Evolutionary conservation across 1,140 invertebrate genomes (phyloP).

Genomic region (Ostrea edulis): DNA sequence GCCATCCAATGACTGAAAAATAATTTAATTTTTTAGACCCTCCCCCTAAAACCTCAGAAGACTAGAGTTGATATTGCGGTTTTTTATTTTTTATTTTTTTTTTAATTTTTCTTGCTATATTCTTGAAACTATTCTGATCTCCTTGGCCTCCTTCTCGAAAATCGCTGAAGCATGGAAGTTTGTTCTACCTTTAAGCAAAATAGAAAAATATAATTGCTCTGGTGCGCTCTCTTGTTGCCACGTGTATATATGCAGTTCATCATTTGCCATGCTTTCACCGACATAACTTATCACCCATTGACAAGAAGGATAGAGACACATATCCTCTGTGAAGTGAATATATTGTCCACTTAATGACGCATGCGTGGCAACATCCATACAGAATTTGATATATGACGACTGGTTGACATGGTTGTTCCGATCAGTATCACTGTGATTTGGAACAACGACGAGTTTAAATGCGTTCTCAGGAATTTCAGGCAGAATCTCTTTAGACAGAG

Average conservation of each 20-base stretch:
- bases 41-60: no score
- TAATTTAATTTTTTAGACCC: no score
- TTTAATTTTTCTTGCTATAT: neutral
- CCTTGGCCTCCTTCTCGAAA: conserved; percentile 6
- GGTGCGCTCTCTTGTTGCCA: conserved; percentile 37
- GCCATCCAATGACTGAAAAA: no score
- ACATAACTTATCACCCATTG: conserved; percentile 36
- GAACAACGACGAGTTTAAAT: neutral
- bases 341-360: conserved; percentile 37
- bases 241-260: conserved; percentile 38
- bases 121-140: neutral
- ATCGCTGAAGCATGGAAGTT: conserved; percentile 38
- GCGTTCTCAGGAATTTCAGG: conserved; percentile 32
- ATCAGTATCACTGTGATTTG: conserved; percentile 42
- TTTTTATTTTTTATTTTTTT: neutral
- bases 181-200: neutral
- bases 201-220: conserved; percentile 36
- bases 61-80: neutral
- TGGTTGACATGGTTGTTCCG: conserved; percentile 51
- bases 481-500: neutral
- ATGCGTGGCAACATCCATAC: conserved; percentile 45
- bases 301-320: conserved; percentile 43
- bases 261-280: conserved; percentile 37
- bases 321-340: conserved; percentile 40
- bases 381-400: conserved; percentile 42